These are phyloP conservation scores for Hylaea fasciaria DNA, from an alignment of 2,888 invertebrate species.

Conservation along the genomic window DNA sequence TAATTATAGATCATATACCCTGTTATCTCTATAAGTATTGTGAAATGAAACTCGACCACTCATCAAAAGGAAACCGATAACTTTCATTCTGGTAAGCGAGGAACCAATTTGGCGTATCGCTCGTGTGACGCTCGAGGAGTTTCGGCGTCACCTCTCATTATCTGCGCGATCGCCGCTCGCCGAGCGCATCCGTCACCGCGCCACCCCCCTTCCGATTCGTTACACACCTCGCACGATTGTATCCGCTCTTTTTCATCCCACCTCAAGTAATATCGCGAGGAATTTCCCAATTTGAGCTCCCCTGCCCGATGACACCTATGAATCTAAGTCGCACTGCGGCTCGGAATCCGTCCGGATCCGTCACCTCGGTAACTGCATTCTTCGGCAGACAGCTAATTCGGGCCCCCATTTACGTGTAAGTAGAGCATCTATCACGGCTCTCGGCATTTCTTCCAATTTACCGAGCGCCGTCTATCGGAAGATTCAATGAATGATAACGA, in stretches of 20 bases:
- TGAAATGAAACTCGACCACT: background rate
- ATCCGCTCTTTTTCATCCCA: slow-evolving; percentile 56
- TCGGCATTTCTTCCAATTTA: slow-evolving; percentile 75
- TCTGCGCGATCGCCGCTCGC: slow-evolving; percentile 3
- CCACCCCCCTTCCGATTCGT: slow-evolving; percentile 44
- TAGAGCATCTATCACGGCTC: slow-evolving; percentile 76
- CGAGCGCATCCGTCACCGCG: slow-evolving; percentile 16
- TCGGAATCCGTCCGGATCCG: slow-evolving; percentile 65
- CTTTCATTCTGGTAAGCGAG: slow-evolving; percentile 7
- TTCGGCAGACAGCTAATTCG: slow-evolving; percentile 80
- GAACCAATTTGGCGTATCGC: slow-evolving; percentile 4
- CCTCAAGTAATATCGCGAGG: slow-evolving; percentile 67
- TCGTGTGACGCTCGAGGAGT: slow-evolving; percentile 10
- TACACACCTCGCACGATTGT: slow-evolving; percentile 42
- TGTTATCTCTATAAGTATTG: background rate
- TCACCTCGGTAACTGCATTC: slow-evolving; percentile 80
- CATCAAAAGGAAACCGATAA: background rate
- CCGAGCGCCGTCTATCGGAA: slow-evolving; percentile 74
- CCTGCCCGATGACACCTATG: slow-evolving; percentile 78
- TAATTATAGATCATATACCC: slow-evolving; percentile 20
- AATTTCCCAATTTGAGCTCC: slow-evolving; percentile 76
- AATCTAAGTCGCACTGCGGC: slow-evolving; percentile 66
- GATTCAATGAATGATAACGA: slow-evolving; percentile 85
- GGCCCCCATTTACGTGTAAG: slow-evolving; percentile 79
- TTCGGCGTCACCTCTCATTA: slow-evolving; percentile 7